phyloP scores from a whole-genome alignment of 2,797 vertebrate genomes.

The Pangasius larnaudii region DNA sequence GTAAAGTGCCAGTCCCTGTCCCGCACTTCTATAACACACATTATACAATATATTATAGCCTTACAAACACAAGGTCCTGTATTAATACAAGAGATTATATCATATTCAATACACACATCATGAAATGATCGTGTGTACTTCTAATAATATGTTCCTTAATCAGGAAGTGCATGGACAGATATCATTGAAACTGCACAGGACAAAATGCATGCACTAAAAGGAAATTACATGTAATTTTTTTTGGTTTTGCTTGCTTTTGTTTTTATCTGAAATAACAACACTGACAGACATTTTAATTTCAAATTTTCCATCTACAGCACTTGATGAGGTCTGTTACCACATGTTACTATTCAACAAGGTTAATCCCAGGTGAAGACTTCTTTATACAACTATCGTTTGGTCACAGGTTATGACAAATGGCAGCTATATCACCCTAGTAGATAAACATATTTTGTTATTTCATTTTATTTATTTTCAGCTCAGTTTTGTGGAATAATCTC shows the following conservation, averaged over 20 bases:
- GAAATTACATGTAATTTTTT: neutral
- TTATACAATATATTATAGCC: neutral
- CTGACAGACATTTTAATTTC: neutral
- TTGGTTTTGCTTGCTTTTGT: neutral
- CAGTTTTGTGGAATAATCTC: neutral
- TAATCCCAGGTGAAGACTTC: neutral
- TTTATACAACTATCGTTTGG: neutral
- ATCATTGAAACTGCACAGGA: neutral
- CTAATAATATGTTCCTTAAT: neutral
- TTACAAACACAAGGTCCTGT: neutral
- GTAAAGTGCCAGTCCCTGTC: constrained; percentile 70
- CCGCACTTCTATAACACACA: constrained; percentile 71
- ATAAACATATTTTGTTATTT: neutral
- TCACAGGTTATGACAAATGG: neutral
- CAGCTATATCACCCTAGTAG: neutral
- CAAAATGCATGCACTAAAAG: neutral
- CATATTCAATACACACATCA: neutral
- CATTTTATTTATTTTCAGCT: neutral
- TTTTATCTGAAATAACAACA: neutral
- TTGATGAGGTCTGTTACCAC: neutral
- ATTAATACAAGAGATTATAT: neutral
- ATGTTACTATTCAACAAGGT: neutral
- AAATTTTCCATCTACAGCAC: neutral
- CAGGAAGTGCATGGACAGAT: neutral
- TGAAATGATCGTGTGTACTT: neutral